phyloP scores from a whole-genome alignment of 2,113 vertebrate genomes.

The Prionailurus bengalensis region DNA sequence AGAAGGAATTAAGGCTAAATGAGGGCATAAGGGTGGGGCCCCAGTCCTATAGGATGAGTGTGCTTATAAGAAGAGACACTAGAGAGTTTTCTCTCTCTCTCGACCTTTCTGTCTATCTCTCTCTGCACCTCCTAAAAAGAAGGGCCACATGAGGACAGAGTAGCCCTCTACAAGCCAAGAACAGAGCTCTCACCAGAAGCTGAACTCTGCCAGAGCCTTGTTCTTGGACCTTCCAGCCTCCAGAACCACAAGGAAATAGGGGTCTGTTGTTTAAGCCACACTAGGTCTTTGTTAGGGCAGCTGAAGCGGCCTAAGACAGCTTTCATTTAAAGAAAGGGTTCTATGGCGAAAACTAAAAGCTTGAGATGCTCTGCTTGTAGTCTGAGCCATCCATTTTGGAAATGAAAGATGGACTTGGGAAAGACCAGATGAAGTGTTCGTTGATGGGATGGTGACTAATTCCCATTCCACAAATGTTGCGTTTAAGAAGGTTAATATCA shows the following conservation, averaged over 20 bases:
- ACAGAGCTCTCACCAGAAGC: background rate
- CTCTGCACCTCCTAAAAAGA: background rate
- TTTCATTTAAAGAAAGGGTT: background rate
- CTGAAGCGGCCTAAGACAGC: background rate
- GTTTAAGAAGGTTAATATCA: background rate
- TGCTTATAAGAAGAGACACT: background rate
- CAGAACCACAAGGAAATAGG: background rate
- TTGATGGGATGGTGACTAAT: background rate
- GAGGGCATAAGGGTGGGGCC: background rate
- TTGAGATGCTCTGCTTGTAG: background rate
- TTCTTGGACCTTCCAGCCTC: background rate
- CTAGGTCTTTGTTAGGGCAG: background rate
- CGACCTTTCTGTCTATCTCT: background rate
- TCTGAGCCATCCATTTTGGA: background rate
- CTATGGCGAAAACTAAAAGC: background rate
- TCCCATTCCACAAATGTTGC: background rate
- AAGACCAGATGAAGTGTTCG: background rate
- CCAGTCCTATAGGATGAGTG: background rate
- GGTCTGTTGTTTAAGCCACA: background rate
- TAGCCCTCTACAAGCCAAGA: background rate
- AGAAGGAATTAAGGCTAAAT: background rate
- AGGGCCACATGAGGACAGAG: background rate
- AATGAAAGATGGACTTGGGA: background rate
- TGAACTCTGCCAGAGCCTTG: background rate
- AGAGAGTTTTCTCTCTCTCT: background rate